phyloP scores from a whole-genome alignment of 2,113 vertebrate genomes.

The Campylomormyrus numenius region DNA sequence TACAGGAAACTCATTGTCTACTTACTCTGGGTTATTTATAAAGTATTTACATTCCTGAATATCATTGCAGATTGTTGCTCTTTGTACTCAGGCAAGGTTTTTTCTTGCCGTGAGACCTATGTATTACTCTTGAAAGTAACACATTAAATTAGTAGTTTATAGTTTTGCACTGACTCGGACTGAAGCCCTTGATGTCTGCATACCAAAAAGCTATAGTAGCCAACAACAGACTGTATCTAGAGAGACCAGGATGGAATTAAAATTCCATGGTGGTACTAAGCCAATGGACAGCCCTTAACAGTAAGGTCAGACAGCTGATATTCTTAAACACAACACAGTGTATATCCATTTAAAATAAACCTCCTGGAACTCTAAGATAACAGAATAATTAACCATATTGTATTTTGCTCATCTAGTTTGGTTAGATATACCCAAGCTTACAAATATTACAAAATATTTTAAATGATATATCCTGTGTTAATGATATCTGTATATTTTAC shows the following conservation, averaged over 20 bases:
- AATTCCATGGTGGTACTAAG: too few relatives aligned
- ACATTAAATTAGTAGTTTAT: slow-evolving; percentile 16
- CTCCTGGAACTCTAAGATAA: background rate
- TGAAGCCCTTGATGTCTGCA: background rate
- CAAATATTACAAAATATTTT: background rate
- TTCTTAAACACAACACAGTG: background rate
- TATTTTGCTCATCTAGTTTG: background rate
- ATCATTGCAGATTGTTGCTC: slow-evolving; percentile 2
- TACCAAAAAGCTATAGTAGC: background rate
- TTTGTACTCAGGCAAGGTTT: slow-evolving; percentile 22
- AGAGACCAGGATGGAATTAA: background rate
- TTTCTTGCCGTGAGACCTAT: background rate
- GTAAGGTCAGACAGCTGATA: background rate
- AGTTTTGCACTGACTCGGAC: slow-evolving; percentile 15
- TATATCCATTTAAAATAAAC: background rate
- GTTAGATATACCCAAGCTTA: background rate
- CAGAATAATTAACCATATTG: background rate
- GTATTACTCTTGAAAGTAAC: background rate
- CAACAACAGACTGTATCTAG: background rate
- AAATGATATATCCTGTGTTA: background rate
- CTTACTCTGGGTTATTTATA: background rate
- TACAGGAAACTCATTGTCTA: background rate
- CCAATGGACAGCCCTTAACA: background rate
- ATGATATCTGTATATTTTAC: background rate
- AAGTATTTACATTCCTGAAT: background rate